Percentiles rank a stretch among this genome's conserved stretches.
Evolutionary conservation across 2,888 invertebrate species (phyloP).

Genomic region (Hirtodrosophila confusa): DNA sequence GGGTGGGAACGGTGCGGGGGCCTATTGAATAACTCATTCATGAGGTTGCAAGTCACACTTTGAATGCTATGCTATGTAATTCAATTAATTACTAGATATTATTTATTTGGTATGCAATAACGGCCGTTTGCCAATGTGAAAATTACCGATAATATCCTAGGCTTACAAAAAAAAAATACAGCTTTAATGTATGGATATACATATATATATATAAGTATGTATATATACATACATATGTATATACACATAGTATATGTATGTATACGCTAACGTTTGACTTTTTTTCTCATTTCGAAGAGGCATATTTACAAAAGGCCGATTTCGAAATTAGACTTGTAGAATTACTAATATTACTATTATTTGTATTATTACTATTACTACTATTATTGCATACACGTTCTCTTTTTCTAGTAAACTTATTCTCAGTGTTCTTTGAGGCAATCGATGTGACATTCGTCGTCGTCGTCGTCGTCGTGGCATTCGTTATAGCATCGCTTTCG

Average conservation of each 20-base stretch:
- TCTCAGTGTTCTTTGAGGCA: conserved; percentile 76
- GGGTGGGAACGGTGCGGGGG: background rate
- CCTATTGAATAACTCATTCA: conserved; percentile 27
- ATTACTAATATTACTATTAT: conserved; percentile 77
- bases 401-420: conserved; percentile 84
- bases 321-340: conserved; percentile 81
- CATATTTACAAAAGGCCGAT: conserved; percentile 80
- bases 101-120: conserved; percentile 21
- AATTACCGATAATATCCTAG: conserved; percentile 53
- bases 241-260: conserved; percentile 27
- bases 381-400: conserved; percentile 83
- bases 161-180: conserved; percentile 52
- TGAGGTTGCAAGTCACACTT: conserved; percentile 25
- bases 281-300: conserved; percentile 81
- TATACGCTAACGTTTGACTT: conserved; percentile 76
- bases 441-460: conserved; percentile 30
- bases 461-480: conserved; percentile 16
- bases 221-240: conserved; percentile 10
- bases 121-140: conserved; percentile 19
- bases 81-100: conserved; percentile 41
- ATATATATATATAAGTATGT: conserved; percentile 1
- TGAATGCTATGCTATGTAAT: conserved; percentile 24
- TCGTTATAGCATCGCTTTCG: conserved; percentile 13
- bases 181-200: conserved; percentile 1
- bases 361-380: conserved; percentile 75